Percentiles rank a stretch among this genome's conserved stretches.
These are phyloP conservation scores for Fistularia tabacaria DNA, from an alignment of 2,797 vertebrate genomes.

Conservation along the genomic window DNA sequence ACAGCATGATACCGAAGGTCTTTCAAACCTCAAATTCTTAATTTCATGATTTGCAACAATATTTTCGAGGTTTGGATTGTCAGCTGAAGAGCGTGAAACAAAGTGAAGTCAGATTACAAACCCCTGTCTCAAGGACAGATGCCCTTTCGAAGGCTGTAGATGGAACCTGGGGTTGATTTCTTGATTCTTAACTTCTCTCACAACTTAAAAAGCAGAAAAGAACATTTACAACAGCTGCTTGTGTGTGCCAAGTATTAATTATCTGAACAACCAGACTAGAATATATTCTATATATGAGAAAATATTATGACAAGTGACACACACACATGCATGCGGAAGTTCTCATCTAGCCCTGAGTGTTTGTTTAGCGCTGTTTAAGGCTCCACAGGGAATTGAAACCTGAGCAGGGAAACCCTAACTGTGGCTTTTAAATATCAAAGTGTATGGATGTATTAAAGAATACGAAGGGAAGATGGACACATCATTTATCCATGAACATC, in stretches of 20 bases:
- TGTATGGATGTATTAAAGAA: conserved; percentile 61
- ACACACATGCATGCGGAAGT: no score
- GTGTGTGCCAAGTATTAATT: conserved; percentile 60
- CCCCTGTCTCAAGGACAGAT: conserved; percentile 67
- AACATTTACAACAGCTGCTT: conserved; percentile 58
- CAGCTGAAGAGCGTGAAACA: conserved; percentile 54
- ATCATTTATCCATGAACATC: conserved; percentile 18
- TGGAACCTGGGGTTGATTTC: conserved; percentile 51
- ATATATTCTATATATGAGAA: conserved; percentile 44
- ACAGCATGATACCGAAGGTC: no score
- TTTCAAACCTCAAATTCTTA: conserved; percentile 10
- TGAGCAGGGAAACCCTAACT: conserved; percentile 59
- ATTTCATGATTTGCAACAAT: conserved; percentile 58
- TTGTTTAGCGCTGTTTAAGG: conserved; percentile 44
- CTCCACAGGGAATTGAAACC: conserved; percentile 57
- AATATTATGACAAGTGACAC: no score
- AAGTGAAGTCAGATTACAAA: conserved; percentile 59
- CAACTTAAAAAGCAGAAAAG: conserved; percentile 54
- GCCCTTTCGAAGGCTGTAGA: conserved; percentile 44
- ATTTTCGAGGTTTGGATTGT: conserved; percentile 47
- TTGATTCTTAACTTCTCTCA: conserved; percentile 63
- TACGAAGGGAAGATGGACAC: conserved; percentile 37
- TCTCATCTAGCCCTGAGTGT: conserved; percentile 17
- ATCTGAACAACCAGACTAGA: conserved; percentile 29
- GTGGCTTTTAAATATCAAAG: conserved; percentile 62